A percentile compares a stretch with the other conserved stretches of the same genome.
Evolutionary conservation across 2,113 vertebrate genomes (phyloP).

Genomic region (Hirundichthys speculiger): DNA sequence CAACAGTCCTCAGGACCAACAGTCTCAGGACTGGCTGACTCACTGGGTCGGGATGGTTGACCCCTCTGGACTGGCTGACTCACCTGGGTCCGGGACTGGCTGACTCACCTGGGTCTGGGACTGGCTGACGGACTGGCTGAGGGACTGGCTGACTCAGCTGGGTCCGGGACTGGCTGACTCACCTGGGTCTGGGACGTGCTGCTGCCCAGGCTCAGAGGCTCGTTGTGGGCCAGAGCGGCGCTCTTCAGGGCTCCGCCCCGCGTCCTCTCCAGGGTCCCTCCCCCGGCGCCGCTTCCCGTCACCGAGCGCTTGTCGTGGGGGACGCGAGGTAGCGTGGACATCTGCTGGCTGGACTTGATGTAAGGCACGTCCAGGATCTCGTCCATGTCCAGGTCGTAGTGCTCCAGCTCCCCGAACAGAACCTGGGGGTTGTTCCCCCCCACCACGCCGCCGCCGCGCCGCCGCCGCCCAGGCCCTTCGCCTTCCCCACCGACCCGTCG

Average conservation of each 20-base stretch:
- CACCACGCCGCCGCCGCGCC: not conserved
- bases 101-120: too few relatives aligned
- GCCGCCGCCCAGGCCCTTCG: conserved; percentile 47
- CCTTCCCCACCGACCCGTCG: conserved; percentile 76
- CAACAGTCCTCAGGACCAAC: too few relatives aligned
- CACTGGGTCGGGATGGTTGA: too few relatives aligned
- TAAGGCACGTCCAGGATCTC: conserved; percentile 99
- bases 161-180: not conserved
- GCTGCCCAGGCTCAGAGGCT: conserved; percentile 73
- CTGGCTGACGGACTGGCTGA: conserved; percentile 68
- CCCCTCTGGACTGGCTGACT: too few relatives aligned
- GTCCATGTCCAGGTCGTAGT: conserved; percentile 99
- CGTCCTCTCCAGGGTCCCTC: conserved; percentile 69
- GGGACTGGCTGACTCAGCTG: too few relatives aligned
- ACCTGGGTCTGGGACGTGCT: conserved; percentile 65
- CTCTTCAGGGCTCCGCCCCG: conserved; percentile 82
- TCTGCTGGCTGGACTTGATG: conserved; percentile 93
- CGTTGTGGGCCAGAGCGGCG: conserved; percentile 76
- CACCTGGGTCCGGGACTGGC: too few relatives aligned
- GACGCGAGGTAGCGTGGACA: conserved; percentile 86
- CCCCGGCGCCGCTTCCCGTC: conserved; percentile 71
- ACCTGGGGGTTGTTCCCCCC: conserved; percentile 51
- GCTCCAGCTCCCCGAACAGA: conserved; percentile 91
- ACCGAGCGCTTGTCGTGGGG: conserved; percentile 85
- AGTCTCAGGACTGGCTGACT: too few relatives aligned